Conservation (phyloP, 2,797 vertebrate species). For the Stomatorhinus walkeri region DNA sequence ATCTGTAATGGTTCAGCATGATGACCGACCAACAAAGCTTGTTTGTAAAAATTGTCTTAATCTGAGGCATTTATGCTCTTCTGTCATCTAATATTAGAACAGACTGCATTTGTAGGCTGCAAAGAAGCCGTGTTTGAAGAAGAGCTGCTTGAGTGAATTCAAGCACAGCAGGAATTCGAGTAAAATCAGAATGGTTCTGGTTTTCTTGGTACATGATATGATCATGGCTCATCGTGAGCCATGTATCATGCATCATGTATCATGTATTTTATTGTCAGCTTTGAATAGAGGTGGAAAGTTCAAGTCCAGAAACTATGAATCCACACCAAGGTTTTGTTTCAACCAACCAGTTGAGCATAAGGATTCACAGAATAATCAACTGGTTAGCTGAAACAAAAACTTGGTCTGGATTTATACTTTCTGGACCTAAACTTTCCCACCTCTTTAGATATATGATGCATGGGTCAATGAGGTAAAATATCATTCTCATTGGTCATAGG, state of each 20-base stretch:
- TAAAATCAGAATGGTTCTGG: background rate
- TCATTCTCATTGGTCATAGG: background rate
- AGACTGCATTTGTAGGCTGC: background rate
- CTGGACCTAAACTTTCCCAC: too few species aligned
- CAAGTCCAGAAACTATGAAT: too few species aligned
- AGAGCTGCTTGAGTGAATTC: background rate
- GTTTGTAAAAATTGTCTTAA: background rate
- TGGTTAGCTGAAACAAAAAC: too few species aligned
- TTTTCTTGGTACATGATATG: background rate
- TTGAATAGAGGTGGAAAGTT: too few species aligned
- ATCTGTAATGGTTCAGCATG: conserved; percentile 21
- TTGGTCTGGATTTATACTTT: too few species aligned
- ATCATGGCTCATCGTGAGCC: background rate
- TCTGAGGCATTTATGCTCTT: background rate
- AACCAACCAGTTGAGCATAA: too few species aligned
- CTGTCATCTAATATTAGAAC: background rate
- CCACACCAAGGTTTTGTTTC: too few species aligned
- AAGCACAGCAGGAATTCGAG: background rate
- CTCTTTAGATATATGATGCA: background rate
- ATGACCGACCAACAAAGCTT: background rate
- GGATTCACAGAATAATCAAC: too few species aligned
- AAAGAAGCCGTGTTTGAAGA: background rate
- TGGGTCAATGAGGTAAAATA: background rate
- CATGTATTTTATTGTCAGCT: background rate
- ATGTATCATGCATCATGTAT: too few species aligned